A percentile compares a stretch with the other conserved stretches of the same genome.
Conservation (phyloP, 2,888 invertebrate genomes). For the Agrotis ipsilon region DNA sequence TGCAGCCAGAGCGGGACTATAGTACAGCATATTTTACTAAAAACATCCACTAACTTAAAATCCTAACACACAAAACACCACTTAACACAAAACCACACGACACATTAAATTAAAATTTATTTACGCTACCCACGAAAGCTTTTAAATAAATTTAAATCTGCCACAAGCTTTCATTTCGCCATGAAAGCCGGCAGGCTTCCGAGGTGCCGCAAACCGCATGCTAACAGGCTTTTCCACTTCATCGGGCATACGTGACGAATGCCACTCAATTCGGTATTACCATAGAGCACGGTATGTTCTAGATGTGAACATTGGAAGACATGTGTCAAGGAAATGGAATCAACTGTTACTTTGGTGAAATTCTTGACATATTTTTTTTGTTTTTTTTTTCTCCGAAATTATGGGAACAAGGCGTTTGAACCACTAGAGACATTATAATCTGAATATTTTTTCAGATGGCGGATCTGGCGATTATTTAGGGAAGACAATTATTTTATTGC, state of each 20-base stretch:
- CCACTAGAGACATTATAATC: too few species aligned
- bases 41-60: not conserved
- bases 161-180: constrained; percentile 42
- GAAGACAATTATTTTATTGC: too few species aligned
- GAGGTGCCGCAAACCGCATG: constrained; percentile 46
- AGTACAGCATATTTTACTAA: not conserved
- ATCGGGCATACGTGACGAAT: constrained; percentile 42
- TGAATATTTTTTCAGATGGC: too few species aligned
- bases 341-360: too few species aligned
- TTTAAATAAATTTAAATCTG: constrained; percentile 48
- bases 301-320: not conserved
- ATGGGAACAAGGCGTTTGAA: too few species aligned
- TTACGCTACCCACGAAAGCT: constrained; percentile 25
- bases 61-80: constrained; percentile 3
- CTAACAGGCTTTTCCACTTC: constrained; percentile 62
- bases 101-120: constrained; percentile 36
- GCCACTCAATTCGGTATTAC: constrained; percentile 36
- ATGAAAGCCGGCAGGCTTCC: constrained; percentile 38
- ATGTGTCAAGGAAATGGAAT: too few species aligned
- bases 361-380: too few species aligned
- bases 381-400: too few species aligned
- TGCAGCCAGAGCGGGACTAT: too few species aligned
- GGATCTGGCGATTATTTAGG: too few species aligned
- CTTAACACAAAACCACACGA: constrained; percentile 6
- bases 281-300: not conserved